A percentile compares a stretch with the other conserved stretches of the same genome.
phyloP scores from a whole-genome alignment of 2,113 vertebrate species.

The Lycocorax pyrrhopterus region DNA sequence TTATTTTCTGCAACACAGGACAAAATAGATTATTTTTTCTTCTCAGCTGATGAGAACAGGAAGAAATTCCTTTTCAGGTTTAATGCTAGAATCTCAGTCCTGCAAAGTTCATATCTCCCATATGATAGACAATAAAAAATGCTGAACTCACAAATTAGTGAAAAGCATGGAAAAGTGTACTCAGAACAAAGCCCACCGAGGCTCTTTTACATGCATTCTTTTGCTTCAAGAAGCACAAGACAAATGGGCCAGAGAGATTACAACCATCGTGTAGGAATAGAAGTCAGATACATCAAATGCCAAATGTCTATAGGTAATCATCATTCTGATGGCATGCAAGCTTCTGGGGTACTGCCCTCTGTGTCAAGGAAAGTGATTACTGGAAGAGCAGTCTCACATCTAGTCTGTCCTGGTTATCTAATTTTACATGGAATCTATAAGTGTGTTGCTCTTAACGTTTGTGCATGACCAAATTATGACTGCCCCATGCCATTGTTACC shows the following conservation, averaged over 20 bases:
- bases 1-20: neutral
- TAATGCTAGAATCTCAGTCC: neutral
- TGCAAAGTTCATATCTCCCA: neutral
- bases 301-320: neutral
- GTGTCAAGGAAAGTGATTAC: neutral
- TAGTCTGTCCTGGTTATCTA: neutral
- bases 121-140: neutral
- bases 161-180: neutral
- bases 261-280: rapidly evolving
- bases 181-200: neutral
- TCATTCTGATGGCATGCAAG: neutral
- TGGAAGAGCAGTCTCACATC: neutral
- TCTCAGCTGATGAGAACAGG: neutral
- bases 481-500: neutral
- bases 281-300: neutral
- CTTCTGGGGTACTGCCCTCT: neutral
- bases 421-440: neutral
- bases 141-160: neutral
- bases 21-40: neutral
- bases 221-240: neutral
- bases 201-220: neutral
- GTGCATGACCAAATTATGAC: neutral
- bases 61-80: neutral
- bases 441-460: neutral
- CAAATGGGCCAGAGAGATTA: neutral